Conservation (phyloP, 2,113 vertebrate species). For the Oncorhynchus masou region DNA sequence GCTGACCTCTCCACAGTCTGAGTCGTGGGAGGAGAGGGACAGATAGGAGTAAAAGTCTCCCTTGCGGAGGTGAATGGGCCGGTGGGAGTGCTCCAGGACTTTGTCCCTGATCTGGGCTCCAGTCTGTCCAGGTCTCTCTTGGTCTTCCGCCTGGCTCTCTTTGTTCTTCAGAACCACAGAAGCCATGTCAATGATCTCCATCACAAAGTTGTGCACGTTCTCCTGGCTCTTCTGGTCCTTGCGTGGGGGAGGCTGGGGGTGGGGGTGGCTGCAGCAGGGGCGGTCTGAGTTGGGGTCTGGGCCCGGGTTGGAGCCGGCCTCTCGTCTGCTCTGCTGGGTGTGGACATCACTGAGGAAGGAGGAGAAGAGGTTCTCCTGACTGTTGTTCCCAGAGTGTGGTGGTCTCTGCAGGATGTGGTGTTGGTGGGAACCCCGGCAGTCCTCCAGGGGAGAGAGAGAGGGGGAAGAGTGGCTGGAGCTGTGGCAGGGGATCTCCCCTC, state of each 20-base stretch:
- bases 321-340: constrained; percentile 44
- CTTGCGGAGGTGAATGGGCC: constrained; percentile 86
- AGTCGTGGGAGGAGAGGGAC: constrained; percentile 97
- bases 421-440: constrained; percentile 44
- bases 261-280: constrained; percentile 73
- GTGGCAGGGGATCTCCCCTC: constrained; percentile 75
- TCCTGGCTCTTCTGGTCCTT: constrained; percentile 69
- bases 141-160: constrained; percentile 63
- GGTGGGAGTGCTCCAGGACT: constrained; percentile 91
- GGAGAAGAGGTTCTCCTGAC: constrained; percentile 61
- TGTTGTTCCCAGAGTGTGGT: constrained; percentile 57
- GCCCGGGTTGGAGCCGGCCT: constrained; percentile 43
- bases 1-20: constrained; percentile 95
- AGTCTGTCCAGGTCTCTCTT: constrained; percentile 33
- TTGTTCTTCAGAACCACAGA: constrained; percentile 88
- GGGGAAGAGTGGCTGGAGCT: constrained; percentile 50
- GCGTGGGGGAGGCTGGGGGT: not conserved
- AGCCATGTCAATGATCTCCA: constrained; percentile 93
- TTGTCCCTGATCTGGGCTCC: constrained; percentile 91
- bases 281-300: constrained; percentile 41
- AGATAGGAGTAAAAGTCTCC: constrained; percentile 98
- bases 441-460: constrained; percentile 51
- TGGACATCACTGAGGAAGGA: constrained; percentile 61
- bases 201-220: constrained; percentile 89
- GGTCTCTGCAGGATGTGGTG: not conserved